These are phyloP conservation scores for Drosophila gaucha DNA, from an alignment of 2,888 invertebrate genomes.

Conservation along the genomic window DNA sequence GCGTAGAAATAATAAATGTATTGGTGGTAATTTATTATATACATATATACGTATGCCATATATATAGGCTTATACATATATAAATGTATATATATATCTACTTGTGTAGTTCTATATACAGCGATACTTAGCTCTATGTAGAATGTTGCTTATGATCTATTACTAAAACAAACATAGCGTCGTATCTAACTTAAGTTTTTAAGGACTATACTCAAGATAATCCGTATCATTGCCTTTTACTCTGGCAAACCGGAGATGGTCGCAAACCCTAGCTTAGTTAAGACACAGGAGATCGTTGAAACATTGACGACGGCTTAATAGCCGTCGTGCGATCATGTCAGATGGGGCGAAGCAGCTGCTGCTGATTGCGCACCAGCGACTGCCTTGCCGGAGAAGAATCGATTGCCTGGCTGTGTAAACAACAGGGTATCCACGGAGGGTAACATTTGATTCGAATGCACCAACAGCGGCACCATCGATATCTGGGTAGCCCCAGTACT, in stretches of 20 bases:
- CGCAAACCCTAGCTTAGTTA: slow-evolving; percentile 74
- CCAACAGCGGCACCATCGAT: slow-evolving; percentile 69
- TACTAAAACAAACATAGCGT: slow-evolving; percentile 71
- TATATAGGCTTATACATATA: slow-evolving; percentile 24
- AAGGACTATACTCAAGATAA: slow-evolving; percentile 56
- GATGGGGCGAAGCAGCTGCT: slow-evolving; percentile 50
- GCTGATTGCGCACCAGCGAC: slow-evolving; percentile 23
- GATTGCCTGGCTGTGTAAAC: slow-evolving; percentile 74
- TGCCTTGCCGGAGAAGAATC: slow-evolving; percentile 67
- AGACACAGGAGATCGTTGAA: slow-evolving; percentile 79
- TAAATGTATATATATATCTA: slow-evolving; percentile 25
- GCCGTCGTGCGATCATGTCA: slow-evolving; percentile 68
- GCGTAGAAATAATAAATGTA: slow-evolving; percentile 66
- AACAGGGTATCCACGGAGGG: slow-evolving; percentile 84
- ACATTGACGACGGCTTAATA: slow-evolving; percentile 46
- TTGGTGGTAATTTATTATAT: slow-evolving; percentile 56
- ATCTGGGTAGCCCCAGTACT: slow-evolving; percentile 46
- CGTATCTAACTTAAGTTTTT: slow-evolving; percentile 57
- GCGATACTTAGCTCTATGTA: slow-evolving; percentile 57
- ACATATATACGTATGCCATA: slow-evolving; percentile 20
- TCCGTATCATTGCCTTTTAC: slow-evolving; percentile 53
- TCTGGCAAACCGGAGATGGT: slow-evolving; percentile 41
- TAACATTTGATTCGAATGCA: slow-evolving; percentile 80
- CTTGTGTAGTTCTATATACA: slow-evolving; percentile 54
- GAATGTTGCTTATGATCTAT: slow-evolving; percentile 64